These are phyloP conservation scores for Phymastichus coffea DNA, from an alignment of 1,140 invertebrate species.

Conservation along the genomic window DNA sequence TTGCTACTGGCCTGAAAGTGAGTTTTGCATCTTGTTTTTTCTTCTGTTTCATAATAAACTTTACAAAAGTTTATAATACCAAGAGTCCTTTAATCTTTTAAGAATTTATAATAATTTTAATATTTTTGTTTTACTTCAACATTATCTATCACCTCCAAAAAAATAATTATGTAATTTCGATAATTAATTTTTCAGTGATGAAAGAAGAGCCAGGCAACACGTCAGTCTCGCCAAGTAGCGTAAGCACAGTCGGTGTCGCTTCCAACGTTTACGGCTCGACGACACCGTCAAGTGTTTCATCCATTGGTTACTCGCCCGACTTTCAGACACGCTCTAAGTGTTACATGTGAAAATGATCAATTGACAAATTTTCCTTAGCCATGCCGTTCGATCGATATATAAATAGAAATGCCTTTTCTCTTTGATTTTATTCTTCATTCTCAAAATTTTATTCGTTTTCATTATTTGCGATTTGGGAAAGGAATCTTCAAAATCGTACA, in stretches of 20 bases:
- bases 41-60: no score
- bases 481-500: no score
- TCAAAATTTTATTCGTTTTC: background rate
- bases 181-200: conserved; percentile 39
- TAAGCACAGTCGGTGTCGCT: conserved; percentile 38
- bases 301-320: conserved; percentile 45
- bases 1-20: conserved; percentile 50
- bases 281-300: conserved; percentile 42
- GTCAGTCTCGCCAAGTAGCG: conserved; percentile 37
- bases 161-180: background rate
- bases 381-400: background rate
- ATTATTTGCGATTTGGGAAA: background rate
- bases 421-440: background rate
- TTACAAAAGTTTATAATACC: no score
- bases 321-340: conserved; percentile 50
- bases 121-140: no score
- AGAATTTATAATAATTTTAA: no score
- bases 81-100: no score
- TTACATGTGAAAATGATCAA: conserved; percentile 51
- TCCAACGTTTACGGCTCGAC: conserved; percentile 43
- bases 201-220: conserved; percentile 52
- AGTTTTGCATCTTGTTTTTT: conserved; percentile 31
- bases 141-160: no score
- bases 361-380: no score
- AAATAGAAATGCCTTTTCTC: background rate